Percentiles rank a stretch among this genome's conserved stretches.
Conservation (phyloP, 2,888 invertebrate species). For the Trachelus troglodyta region DNA sequence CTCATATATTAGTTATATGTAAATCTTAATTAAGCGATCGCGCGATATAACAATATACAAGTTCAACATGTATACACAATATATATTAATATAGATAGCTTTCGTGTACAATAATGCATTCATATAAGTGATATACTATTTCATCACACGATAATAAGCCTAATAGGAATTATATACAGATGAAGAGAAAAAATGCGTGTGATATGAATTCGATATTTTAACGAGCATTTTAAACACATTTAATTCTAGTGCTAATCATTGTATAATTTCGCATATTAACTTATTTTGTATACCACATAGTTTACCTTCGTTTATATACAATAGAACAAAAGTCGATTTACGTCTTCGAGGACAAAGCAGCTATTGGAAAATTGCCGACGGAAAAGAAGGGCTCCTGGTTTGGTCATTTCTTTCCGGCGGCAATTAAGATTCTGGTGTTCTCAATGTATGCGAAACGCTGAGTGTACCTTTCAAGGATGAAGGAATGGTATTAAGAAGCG, state of each 20-base stretch:
- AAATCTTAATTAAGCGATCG: background rate
- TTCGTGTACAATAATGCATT: background rate
- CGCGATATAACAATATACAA: background rate
- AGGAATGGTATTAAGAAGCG: background rate
- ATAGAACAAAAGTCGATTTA: background rate
- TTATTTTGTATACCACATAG: background rate
- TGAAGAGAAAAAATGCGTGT: background rate
- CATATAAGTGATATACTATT: background rate
- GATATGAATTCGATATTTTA: slow-evolving; percentile 21
- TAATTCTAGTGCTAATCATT: background rate
- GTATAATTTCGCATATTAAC: background rate
- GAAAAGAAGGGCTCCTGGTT: background rate
- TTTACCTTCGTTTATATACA: background rate
- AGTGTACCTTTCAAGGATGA: background rate
- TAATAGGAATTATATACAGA: background rate
- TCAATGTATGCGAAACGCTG: background rate
- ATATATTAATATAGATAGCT: background rate
- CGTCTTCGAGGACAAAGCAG: background rate
- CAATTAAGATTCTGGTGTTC: background rate
- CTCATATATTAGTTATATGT: background rate
- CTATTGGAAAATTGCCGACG: background rate
- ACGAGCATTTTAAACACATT: slow-evolving; percentile 11
- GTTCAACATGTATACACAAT: background rate
- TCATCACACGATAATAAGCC: background rate
- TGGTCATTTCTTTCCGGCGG: background rate